Evolutionary conservation across 2,113 vertebrate genomes (phyloP).

Genomic region (Balaenoptera acutorostrata): DNA sequence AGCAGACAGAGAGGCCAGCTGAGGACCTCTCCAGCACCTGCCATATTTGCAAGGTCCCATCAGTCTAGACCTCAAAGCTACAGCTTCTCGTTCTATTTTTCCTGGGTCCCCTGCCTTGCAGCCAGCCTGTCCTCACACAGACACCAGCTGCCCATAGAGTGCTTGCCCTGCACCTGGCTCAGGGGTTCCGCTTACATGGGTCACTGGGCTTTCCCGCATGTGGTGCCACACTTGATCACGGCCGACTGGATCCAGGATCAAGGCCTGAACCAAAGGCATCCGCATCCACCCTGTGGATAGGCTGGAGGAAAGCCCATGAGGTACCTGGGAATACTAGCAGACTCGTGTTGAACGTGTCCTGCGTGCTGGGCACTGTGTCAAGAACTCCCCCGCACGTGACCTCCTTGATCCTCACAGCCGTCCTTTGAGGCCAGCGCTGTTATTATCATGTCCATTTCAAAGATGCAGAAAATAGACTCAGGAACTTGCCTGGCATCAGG

Average conservation of each 20-base stretch:
- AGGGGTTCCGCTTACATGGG: rapidly evolving
- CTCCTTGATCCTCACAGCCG: neutral
- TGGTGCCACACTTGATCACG: rapidly evolving
- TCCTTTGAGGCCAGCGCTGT: neutral
- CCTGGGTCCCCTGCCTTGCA: too few species aligned
- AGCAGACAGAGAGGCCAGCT: neutral
- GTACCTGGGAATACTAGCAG: neutral
- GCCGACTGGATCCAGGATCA: neutral
- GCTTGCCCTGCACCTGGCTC: rapidly evolving
- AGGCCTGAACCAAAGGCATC: neutral
- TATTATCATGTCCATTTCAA: neutral
- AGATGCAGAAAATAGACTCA: neutral
- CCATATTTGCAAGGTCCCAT: rapidly evolving
- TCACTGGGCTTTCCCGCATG: neutral
- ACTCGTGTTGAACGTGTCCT: rapidly evolving
- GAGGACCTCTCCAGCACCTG: neutral
- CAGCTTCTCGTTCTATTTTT: neutral
- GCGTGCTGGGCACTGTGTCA: rapidly evolving
- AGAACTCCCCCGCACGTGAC: rapidly evolving
- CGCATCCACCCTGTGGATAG: rapidly evolving
- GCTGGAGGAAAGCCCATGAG: neutral
- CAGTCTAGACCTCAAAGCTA: neutral
- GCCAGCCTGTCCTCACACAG: neutral
- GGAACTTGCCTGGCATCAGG: neutral
- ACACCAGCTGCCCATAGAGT: rapidly evolving